Conservation (phyloP, 2,888 invertebrate genomes). For the Andrena minutula region DNA sequence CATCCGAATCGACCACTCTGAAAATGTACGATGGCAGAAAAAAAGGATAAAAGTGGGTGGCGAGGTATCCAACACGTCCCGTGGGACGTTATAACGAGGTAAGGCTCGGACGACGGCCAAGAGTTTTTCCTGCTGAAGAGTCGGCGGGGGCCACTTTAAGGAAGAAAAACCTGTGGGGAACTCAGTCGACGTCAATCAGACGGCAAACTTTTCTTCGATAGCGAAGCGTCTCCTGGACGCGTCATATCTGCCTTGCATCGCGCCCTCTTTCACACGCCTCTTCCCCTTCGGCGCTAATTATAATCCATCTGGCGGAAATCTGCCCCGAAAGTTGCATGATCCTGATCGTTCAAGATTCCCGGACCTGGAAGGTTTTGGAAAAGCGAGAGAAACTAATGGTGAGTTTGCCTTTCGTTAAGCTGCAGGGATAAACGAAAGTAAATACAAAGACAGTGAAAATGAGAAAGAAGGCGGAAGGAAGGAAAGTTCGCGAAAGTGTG, state of each 20-base stretch:
- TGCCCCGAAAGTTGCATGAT: neutral
- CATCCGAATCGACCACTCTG: slow-evolving; percentile 8
- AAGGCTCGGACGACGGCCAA: slow-evolving; percentile 29
- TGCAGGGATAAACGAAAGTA: neutral
- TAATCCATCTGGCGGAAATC: slow-evolving; percentile 33
- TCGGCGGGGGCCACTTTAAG: slow-evolving; percentile 54
- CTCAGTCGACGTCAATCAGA: slow-evolving; percentile 64
- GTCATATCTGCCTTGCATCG: neutral
- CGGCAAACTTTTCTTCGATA: slow-evolving; percentile 57
- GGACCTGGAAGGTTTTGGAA: neutral
- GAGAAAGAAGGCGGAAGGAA: neutral
- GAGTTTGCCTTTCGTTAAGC: too few relatives aligned
- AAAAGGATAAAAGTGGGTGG: neutral
- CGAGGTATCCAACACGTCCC: slow-evolving; percentile 40
- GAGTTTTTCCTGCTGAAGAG: slow-evolving; percentile 54
- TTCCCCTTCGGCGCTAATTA: slow-evolving; percentile 9
- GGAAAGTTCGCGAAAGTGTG: neutral
- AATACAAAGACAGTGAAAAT: neutral
- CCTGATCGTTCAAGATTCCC: too few relatives aligned
- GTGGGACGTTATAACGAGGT: slow-evolving; percentile 66
- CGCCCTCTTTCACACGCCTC: neutral
- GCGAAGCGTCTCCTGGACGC: slow-evolving; percentile 18
- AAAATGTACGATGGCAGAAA: slow-evolving; percentile 10
- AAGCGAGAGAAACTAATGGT: too few relatives aligned
- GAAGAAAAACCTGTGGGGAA: slow-evolving; percentile 59